Conservation (phyloP, 2,113 vertebrate genomes). For the Oreochromis tanganicae region DNA sequence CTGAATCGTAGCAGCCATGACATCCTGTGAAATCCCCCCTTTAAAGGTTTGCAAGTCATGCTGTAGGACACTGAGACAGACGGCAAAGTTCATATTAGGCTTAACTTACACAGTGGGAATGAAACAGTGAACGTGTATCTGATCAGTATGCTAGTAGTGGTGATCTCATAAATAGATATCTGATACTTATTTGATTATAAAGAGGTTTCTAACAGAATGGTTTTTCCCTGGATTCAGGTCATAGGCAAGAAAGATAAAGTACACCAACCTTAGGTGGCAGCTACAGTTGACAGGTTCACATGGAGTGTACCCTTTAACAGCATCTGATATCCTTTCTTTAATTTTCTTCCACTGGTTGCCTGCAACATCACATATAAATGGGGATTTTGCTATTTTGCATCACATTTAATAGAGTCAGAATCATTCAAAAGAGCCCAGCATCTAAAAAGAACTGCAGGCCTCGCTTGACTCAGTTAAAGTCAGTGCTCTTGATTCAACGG, state of each 20-base stretch:
- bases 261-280: slow-evolving; percentile 80
- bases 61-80: slow-evolving; percentile 78
- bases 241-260: background rate
- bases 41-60: slow-evolving; percentile 81
- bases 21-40: slow-evolving; percentile 79
- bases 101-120: background rate
- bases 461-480: background rate
- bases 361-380: background rate
- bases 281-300: slow-evolving; percentile 84
- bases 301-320: slow-evolving; percentile 69
- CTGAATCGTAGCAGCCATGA: slow-evolving; percentile 76
- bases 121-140: background rate
- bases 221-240: background rate
- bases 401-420: background rate
- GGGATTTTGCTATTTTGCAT: background rate
- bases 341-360: slow-evolving; percentile 55
- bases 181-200: background rate
- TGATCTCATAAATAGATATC: background rate
- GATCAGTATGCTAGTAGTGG: background rate
- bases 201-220: background rate
- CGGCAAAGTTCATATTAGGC: background rate
- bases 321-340: slow-evolving; percentile 42
- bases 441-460: background rate
- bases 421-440: background rate
- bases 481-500: background rate